Evolutionary conservation across 1,140 invertebrate species (phyloP), one percentile per base, ranked within the genome.

Genomic region (Lethocerus indicus): DNA sequence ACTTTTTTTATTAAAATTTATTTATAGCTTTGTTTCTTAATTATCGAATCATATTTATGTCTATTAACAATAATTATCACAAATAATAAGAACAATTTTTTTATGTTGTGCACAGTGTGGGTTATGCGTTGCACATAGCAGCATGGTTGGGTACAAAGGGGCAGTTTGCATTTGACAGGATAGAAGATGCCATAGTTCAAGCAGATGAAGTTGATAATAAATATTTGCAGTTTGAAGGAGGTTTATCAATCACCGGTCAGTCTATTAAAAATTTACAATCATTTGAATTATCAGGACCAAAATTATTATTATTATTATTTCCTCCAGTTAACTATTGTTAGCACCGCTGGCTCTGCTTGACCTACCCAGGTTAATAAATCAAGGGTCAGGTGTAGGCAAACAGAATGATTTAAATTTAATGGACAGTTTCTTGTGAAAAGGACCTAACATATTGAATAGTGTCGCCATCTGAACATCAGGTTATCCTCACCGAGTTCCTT

Each of bases 191-290:
- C 36, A 71, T 95, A 55, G 80, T 88, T 13, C 89, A 95, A 64
- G 91, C 91, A 27, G 92, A 98, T 72, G 91, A 96, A 74, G 80
- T 93, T 21, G 84, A 95, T 69, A 80, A 82, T 9, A 78, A 78
- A 59, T 79, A 82, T 54, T 69, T 93, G 32, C 83, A 95, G 68
- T 96, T 92, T 67, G 93, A 96, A 68, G 91, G 91, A 32, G 92
- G 92, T 6, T 69, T 84, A 7, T 60, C 58, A 36, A 58, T 62
- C 13, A 63, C 62, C 36, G 59, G 61, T 63, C 53, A 45, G 20
- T 49, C 41, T 14, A 21, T n/a, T n/a, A n/a, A n/a, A n/a, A n/a
- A n/a, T 42, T 18, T 29, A 24, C 3, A 44, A 21, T 40, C 14
- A 45, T 35, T 53, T 2, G 27, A 20, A 25, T 47, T 29, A 27